These are phyloP conservation scores for Cirrhinus molitorella DNA, from an alignment of 2,797 vertebrate genomes.

Conservation along the genomic window DNA sequence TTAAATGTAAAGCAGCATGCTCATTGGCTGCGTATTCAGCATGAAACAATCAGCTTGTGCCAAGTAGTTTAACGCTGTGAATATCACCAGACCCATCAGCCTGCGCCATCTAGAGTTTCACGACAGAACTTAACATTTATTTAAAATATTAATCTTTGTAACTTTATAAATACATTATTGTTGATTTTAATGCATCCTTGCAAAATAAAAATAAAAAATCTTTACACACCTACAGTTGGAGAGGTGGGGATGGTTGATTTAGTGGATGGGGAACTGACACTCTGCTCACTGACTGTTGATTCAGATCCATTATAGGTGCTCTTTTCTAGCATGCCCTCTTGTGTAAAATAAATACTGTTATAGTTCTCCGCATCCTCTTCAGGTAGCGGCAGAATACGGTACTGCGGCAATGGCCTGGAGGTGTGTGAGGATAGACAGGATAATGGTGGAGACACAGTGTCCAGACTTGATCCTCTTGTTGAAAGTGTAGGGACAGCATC, in stretches of 20 bases:
- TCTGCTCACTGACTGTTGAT: background rate
- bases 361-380: background rate
- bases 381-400: constrained; percentile 69
- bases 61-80: background rate
- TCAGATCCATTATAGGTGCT: background rate
- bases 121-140: background rate
- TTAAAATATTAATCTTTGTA: background rate
- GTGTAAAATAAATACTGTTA: constrained; percentile 4
- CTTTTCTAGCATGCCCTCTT: background rate
- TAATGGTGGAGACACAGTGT: constrained; percentile 74
- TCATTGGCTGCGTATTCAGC: background rate
- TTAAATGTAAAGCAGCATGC: background rate
- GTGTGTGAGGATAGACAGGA: constrained; percentile 72
- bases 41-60: background rate
- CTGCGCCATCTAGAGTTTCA: background rate
- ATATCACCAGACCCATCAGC: no score
- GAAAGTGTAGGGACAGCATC: constrained; percentile 62
- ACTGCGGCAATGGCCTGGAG: constrained; percentile 73
- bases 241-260: constrained; percentile 54
- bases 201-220: no score
- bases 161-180: no score
- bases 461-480: constrained; percentile 58
- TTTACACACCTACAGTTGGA: constrained; percentile 68
- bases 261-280: constrained; percentile 2
- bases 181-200: no score